Conservation (phyloP, 2,797 vertebrate genomes). For the Acropternis orthonyx region DNA sequence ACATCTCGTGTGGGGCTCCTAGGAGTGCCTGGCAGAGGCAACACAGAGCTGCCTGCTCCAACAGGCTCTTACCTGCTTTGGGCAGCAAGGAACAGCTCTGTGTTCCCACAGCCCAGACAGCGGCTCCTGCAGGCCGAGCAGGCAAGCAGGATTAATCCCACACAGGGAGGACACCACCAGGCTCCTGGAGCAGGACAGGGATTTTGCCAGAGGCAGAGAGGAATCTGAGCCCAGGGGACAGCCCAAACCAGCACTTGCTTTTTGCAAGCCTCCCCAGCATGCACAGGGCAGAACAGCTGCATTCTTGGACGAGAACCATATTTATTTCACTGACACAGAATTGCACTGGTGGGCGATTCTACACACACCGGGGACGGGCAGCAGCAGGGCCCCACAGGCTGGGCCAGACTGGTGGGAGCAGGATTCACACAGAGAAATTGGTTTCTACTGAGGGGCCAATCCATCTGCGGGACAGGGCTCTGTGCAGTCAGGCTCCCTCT, state of each 20-base stretch:
- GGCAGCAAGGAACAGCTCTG: neutral
- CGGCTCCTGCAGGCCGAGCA: neutral
- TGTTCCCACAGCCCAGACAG: neutral
- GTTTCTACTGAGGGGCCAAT: neutral
- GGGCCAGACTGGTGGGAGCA: neutral
- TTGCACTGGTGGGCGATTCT: slow-evolving; percentile 54
- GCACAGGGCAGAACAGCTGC: neutral
- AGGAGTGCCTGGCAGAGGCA: neutral
- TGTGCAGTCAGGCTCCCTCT: neutral
- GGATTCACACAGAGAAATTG: slow-evolving; percentile 56
- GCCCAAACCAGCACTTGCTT: neutral
- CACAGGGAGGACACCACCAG: neutral
- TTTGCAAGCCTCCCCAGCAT: neutral
- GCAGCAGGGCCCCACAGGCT: neutral
- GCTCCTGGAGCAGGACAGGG: neutral
- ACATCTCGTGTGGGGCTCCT: fast-evolving
- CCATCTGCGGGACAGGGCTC: neutral
- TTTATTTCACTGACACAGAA: slow-evolving; percentile 68
- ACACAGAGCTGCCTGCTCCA: neutral
- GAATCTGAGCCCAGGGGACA: neutral
- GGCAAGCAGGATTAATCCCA: neutral
- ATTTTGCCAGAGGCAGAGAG: neutral
- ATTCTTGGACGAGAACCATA: slow-evolving; percentile 44
- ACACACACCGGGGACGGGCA: slow-evolving; percentile 23
- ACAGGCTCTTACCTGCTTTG: neutral